Conservation (phyloP, 2,888 invertebrate species). For the Hoplodrina blanda region DNA sequence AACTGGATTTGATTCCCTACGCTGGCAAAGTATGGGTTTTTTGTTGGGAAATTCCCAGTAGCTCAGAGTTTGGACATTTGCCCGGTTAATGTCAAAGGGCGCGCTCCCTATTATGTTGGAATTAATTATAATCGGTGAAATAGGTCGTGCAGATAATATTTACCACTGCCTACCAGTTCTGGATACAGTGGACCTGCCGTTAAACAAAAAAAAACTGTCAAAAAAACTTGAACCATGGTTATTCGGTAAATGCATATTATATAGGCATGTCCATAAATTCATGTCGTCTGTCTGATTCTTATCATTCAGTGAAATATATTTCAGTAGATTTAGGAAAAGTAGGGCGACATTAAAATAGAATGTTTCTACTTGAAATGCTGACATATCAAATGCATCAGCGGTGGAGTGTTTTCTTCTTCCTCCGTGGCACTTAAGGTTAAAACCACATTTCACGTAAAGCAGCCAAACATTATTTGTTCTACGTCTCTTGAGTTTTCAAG, state of each 20-base stretch:
- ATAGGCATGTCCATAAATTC: neutral
- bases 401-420: neutral
- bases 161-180: neutral
- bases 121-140: neutral
- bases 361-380: neutral
- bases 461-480: neutral
- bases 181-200: neutral
- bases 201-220: neutral
- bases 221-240: conserved; percentile 1
- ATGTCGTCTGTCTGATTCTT: conserved; percentile 34
- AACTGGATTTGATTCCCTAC: neutral
- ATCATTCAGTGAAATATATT: conserved; percentile 48
- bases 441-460: neutral
- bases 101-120: no score
- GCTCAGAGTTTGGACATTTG: neutral
- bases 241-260: conserved; percentile 9
- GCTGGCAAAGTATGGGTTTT: no score
- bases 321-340: conserved; percentile 25
- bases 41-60: no score
- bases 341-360: conserved; percentile 16
- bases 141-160: neutral
- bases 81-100: neutral
- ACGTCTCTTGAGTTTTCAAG: neutral
- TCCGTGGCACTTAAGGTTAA: neutral
- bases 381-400: conserved; percentile 7